Evolutionary conservation across 2,888 invertebrate genomes (phyloP).

Genomic region (Mactromeris polynyma): DNA sequence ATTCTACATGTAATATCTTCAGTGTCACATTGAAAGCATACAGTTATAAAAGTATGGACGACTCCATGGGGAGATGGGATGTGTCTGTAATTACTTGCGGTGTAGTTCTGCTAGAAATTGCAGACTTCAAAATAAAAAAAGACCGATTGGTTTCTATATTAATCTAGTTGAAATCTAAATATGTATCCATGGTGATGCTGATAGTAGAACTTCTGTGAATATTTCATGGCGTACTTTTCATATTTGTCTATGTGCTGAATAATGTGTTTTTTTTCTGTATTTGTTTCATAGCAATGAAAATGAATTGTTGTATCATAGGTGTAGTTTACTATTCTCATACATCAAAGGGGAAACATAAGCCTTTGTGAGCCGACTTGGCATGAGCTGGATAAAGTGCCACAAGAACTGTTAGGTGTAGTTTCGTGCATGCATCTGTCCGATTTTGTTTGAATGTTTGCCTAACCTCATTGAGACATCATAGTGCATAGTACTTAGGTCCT

Average conservation of each 20-base stretch:
- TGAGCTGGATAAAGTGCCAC: no score
- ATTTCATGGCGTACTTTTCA: background rate
- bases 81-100: background rate
- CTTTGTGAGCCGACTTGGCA: no score
- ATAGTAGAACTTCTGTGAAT: background rate
- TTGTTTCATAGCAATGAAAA: background rate
- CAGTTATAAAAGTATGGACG: background rate
- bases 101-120: background rate
- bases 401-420: no score
- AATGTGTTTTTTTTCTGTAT: background rate
- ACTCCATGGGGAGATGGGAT: background rate
- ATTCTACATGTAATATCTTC: constrained; percentile 1
- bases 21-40: background rate
- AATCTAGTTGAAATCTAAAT: background rate
- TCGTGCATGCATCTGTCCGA: no score
- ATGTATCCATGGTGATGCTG: background rate
- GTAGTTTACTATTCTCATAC: no score
- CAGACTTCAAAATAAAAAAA: background rate
- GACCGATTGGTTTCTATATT: background rate
- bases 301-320: no score
- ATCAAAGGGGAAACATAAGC: no score
- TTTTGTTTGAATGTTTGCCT: no score
- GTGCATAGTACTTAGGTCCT: no score
- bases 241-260: background rate
- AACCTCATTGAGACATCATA: no score